A percentile compares a stretch with the other conserved stretches of the same genome.
phyloP scores from a whole-genome alignment of 1,140 invertebrate genomes.

The Acyrthosiphon pisum region DNA sequence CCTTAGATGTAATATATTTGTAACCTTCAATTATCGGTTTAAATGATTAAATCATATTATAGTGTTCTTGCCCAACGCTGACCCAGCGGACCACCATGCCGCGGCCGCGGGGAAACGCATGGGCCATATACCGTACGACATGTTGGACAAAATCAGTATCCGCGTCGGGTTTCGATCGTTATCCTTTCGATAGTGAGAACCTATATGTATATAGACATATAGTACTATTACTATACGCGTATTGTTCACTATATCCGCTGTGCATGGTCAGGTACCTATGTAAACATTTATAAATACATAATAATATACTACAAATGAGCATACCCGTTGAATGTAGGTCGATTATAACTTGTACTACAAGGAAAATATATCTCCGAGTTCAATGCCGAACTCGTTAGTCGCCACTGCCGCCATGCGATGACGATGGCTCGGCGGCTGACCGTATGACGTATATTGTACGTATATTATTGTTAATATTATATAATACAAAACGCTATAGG shows the following conservation, averaged over 20 bases:
- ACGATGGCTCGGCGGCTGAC: not conserved
- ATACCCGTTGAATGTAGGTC: not conserved
- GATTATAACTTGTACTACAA: not conserved
- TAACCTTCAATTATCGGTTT: not conserved
- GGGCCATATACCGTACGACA: not conserved
- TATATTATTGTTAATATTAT: too few relatives aligned
- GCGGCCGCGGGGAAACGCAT: not conserved
- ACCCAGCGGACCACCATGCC: not conserved
- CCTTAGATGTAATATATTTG: not conserved
- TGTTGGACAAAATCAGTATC: not conserved
- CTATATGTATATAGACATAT: not conserved
- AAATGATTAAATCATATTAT: not conserved
- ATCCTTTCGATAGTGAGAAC: not conserved
- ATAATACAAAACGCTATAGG: too few relatives aligned
- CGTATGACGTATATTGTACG: not conserved
- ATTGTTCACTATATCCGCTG: not conserved
- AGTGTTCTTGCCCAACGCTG: not conserved
- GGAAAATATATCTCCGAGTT: not conserved
- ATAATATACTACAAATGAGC: not conserved
- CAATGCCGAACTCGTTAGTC: not conserved
- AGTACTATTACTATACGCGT: not conserved
- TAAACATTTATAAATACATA: slow-evolving; percentile 5
- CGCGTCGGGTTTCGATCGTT: not conserved
- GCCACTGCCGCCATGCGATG: not conserved
- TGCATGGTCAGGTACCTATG: not conserved